These are phyloP conservation scores for Psittacula derbiana DNA, from an alignment of 2,797 vertebrate genomes.

Conservation along the genomic window DNA sequence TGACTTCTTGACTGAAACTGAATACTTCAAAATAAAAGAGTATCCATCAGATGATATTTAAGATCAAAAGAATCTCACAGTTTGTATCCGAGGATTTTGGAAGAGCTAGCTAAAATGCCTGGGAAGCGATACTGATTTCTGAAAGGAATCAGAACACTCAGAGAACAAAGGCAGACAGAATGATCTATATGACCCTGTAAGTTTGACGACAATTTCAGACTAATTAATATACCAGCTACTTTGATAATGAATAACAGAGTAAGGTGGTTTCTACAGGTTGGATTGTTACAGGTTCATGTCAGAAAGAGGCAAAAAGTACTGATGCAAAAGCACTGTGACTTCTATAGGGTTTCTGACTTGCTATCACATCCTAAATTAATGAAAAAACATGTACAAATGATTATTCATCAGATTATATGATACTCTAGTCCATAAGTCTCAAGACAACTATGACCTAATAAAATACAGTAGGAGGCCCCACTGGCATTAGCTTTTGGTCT, in stretches of 20 bases:
- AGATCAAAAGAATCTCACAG: not conserved
- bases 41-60: not conserved
- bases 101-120: not conserved
- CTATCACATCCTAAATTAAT: not conserved
- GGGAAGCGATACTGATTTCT: not conserved
- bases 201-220: not conserved
- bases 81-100: not conserved
- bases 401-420: not conserved
- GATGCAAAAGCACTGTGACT: not conserved
- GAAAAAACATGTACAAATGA: fast-evolving
- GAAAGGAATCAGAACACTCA: not conserved
- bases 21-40: constrained; percentile 2
- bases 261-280: not conserved
- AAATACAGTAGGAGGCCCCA: not conserved
- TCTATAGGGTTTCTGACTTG: not conserved
- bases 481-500: not conserved
- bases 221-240: not conserved
- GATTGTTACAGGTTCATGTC: not conserved
- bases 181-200: not conserved
- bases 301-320: fast-evolving
- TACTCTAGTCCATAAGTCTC: not conserved
- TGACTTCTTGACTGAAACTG: constrained; percentile 40
- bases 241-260: not conserved
- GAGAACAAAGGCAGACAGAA: not conserved
- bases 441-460: not conserved